Evolutionary conservation across 2,888 invertebrate species (phyloP), one percentile per base, ranked within the genome.

Genomic region (Leptogaster cylindrica): DNA sequence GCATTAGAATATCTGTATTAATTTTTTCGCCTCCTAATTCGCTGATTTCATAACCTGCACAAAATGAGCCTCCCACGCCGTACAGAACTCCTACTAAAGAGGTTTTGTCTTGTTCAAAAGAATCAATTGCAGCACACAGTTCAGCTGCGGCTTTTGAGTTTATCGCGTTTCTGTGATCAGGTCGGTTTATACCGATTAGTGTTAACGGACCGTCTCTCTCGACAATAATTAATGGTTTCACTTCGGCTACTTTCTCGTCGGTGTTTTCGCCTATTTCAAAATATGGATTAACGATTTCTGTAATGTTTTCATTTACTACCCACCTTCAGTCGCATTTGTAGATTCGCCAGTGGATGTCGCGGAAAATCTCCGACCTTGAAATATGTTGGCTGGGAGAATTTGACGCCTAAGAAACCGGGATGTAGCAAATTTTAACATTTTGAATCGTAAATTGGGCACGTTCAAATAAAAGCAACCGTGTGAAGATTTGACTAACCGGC

Each of bases 51-150:
- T 89, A 93, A 0, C 97, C 97, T 2, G 96, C 88, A 79, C 95
- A 96, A 80, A 98, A 97, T 66, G 90, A 91, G 0, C 96, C 96
- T n/a, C 96, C 95, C 75, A 88, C 86, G 5, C 97, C 97, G 78
- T 95, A 87, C 2, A 98, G 82, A 1, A 98, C 88, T 5, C 90
- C 91, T 3, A 90, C 90, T 70, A 84, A 82, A 0, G 90, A 83
- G 0, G 84, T 81, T 0, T 85, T 80, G 76, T 96, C 92, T 27
- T 87, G 84, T 72, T 97, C 95, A 81, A 96, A 97, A 12, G 84
- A 12, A 8, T 8, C 25, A 12, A 66, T 46, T 0, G 93, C 93
- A 27, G 85, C 83, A 2, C 85, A 84, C 14, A 97, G 84, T 73
- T 88, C 83, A 25, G 82, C 76, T 0, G 92, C 87, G 2, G 93